A percentile compares a stretch with the other conserved stretches of the same genome.
These are phyloP conservation scores for Meriones psammophilus DNA, from an alignment of 2,797 vertebrate genomes.

Conservation along the genomic window DNA sequence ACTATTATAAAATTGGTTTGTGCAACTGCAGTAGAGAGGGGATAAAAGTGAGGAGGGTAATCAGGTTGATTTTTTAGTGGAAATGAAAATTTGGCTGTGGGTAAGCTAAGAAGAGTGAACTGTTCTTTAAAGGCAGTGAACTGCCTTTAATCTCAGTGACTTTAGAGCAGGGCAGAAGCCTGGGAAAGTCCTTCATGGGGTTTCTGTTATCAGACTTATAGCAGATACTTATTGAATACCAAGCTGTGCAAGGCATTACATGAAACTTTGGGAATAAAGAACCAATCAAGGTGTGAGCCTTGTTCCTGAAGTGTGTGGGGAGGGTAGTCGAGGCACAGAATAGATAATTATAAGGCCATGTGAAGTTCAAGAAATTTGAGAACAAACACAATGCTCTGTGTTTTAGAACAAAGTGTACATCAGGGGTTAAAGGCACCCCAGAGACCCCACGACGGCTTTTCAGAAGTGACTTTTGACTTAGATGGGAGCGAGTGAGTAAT, in stretches of 20 bases:
- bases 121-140: no score
- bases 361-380: background rate
- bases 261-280: background rate
- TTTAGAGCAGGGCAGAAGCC: background rate
- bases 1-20: slow-evolving; percentile 9
- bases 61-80: background rate
- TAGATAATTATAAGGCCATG: background rate
- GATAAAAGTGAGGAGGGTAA: background rate
- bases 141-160: background rate
- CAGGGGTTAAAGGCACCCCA: background rate
- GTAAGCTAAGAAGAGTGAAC: background rate
- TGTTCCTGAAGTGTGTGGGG: background rate
- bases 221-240: background rate
- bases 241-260: background rate
- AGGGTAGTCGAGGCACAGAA: accelerated
- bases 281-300: background rate
- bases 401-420: background rate
- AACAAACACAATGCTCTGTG: background rate
- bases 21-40: background rate
- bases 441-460: background rate
- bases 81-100: slow-evolving; percentile 7
- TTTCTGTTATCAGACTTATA: no score
- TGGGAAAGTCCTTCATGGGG: background rate
- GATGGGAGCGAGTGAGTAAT: background rate
- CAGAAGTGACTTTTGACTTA: background rate